Base-by-base conservation (phyloP, 1,140 invertebrate species). In the Pantala flavescens region DNA sequence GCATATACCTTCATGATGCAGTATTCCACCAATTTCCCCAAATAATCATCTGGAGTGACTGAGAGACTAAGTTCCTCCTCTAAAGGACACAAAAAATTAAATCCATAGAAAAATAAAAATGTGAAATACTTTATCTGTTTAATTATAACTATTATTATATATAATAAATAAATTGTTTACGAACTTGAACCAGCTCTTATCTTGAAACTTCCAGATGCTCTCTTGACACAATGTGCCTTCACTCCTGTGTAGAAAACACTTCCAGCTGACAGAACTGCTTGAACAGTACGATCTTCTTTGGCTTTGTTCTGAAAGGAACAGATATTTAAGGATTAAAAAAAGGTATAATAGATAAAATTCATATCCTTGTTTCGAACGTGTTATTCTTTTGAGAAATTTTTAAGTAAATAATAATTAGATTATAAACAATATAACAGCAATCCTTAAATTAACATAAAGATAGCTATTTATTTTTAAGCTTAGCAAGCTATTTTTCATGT, bases 161-260 rank as follows among this genome's bases (percentile, higher is more conserved):
- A 5, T 36, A 36, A 36, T 2, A 36, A 5, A 2, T 36, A 9
- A 36, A 36, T n/a, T 36, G 28, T 36, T n/a, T 21, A 70, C 85
- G 84, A 80, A 89, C 88, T 85, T 76, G 85, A 81, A 21, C 84
- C 80, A 7, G 89, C 87, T 76, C 84, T 81, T 0, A 92, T 81
- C 43, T 81, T 81, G 74, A 91, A 86, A 73, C 88, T 85, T 23
- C 88, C 90, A 70, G 88, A 85, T 0, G 88, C 86, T 80, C 88
- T 89, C 81, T 91, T 92, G 14, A 93, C 85, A 43, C 88, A 79
- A 12, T 89, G 83, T 0, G 87, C 88, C 79, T 86, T 88, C 42
- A 92, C 86, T 36, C 92, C 92, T 23, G 89, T 93, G 79, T 93
- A 93, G 80, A 88, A 93, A n/a, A 92, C 86, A 77, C 88, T 91